Conservation (phyloP, 2,797 vertebrate genomes). For the Pantherophis alleghaniensis region DNA sequence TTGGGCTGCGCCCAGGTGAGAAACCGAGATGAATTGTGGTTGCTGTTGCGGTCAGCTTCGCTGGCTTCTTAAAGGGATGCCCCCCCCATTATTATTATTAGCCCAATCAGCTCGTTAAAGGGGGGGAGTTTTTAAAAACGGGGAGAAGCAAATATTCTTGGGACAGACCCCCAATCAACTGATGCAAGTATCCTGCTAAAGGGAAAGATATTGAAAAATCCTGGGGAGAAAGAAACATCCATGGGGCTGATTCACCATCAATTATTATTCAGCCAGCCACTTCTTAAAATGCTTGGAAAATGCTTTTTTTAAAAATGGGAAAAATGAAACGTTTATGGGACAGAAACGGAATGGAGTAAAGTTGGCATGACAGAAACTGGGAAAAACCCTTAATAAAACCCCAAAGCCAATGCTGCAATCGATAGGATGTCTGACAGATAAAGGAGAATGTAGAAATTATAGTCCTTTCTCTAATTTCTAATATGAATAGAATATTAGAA, state of each 20-base stretch:
- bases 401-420: background rate
- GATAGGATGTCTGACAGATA: background rate
- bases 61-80: background rate
- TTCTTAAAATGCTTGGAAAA: background rate
- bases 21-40: rapidly evolving
- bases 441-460: background rate
- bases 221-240: background rate
- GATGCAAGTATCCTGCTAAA: background rate
- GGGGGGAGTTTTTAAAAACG: too few species aligned
- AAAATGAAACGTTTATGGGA: background rate
- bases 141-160: background rate
- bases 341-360: background rate
- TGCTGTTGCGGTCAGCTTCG: rapidly evolving
- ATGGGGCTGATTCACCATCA: background rate
- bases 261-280: background rate
- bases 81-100: background rate
- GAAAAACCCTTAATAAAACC: background rate
- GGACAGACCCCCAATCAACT: background rate
- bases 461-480: background rate
- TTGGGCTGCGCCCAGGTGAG: rapidly evolving
- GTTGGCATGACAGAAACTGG: background rate
- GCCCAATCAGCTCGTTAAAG: background rate
- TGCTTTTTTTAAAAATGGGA: background rate
- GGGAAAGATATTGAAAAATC: background rate
- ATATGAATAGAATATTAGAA: background rate